Conservation (phyloP, 2,888 invertebrate genomes). For the Cordilura impudica region DNA sequence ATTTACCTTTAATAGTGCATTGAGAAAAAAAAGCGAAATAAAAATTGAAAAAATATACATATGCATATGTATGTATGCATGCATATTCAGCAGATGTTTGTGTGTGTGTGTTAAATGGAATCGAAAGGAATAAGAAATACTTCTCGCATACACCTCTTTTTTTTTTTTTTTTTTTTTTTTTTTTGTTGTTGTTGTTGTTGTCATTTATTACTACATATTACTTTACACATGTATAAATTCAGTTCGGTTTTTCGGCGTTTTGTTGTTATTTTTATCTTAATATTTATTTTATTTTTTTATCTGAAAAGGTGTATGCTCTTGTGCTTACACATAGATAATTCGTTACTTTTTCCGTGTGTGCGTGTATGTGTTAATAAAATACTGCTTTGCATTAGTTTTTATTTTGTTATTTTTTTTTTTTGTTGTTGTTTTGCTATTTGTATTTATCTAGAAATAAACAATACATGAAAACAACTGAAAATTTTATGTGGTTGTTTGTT, state of each 20-base stretch:
- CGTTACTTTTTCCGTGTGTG: slow-evolving; percentile 42
- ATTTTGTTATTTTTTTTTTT: slow-evolving; percentile 21
- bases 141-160: slow-evolving; percentile 24
- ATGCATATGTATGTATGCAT: too few species aligned
- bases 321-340: slow-evolving; percentile 52
- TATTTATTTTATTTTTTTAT: slow-evolving; percentile 26
- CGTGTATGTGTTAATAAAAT: slow-evolving; percentile 5
- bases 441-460: slow-evolving; percentile 17
- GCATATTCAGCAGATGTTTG: slow-evolving; percentile 21
- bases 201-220: slow-evolving; percentile 32
- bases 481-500: background rate
- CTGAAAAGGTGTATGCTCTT: slow-evolving; percentile 51
- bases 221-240: slow-evolving; percentile 30
- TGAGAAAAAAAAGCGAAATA: background rate
- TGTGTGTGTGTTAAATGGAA: background rate
- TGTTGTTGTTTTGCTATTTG: too few species aligned
- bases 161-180: slow-evolving; percentile 3
- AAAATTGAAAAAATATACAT: background rate
- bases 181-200: too few species aligned
- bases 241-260: slow-evolving; percentile 36
- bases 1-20: background rate
- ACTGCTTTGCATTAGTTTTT: slow-evolving; percentile 27
- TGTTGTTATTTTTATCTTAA: slow-evolving; percentile 36
- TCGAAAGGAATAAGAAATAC: background rate
- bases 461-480: background rate